Evolutionary conservation across 2,113 vertebrate species (phyloP).

Genomic region (Alethe castanea): DNA sequence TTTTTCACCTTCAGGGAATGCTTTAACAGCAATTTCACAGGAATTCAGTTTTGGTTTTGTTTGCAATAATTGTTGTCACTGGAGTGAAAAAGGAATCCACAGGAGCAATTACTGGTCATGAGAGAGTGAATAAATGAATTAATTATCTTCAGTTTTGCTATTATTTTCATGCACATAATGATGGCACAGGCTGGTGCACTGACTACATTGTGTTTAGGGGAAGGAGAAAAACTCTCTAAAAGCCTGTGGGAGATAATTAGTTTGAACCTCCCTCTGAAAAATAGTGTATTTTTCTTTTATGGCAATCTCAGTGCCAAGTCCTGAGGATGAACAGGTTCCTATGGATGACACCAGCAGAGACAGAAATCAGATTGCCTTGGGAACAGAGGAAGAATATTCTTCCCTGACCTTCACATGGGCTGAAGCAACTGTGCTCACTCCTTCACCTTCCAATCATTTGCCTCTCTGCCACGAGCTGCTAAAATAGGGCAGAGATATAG

Average conservation of each 20-base stretch:
- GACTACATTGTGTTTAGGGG: background rate
- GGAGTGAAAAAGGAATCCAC: constrained; percentile 21
- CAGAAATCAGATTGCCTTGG: background rate
- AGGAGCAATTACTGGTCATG: background rate
- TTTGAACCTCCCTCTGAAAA: background rate
- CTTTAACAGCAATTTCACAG: constrained; percentile 27
- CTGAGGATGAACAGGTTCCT: background rate
- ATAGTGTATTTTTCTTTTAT: background rate
- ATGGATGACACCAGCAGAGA: background rate
- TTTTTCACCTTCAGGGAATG: background rate
- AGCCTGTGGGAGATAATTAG: background rate
- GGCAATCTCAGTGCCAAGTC: background rate
- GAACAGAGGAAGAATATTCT: background rate
- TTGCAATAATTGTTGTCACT: background rate
- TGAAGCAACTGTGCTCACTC: background rate
- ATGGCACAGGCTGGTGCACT: background rate
- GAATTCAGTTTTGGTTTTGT: background rate
- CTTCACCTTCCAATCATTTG: background rate
- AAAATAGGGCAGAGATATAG: background rate
- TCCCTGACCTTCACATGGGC: background rate
- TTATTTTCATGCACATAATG: background rate
- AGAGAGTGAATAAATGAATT: constrained; percentile 22
- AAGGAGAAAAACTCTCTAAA: background rate
- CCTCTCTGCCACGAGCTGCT: background rate
- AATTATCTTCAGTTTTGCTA: background rate